Base-by-base conservation (phyloP, 2,888 invertebrate genomes). In the Nasonia oneida region DNA sequence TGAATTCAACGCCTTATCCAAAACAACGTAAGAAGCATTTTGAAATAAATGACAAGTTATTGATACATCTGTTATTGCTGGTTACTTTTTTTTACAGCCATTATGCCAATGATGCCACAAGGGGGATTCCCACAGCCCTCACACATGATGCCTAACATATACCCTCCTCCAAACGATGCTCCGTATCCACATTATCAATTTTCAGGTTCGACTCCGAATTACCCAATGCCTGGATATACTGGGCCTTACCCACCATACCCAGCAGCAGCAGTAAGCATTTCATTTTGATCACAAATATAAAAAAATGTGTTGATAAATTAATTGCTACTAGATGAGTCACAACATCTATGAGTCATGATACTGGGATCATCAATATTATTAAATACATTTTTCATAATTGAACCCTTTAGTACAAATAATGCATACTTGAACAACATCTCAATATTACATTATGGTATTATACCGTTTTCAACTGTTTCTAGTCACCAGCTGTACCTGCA, bases 1-100 rank as follows among this genome's bases (percentile, higher is more conserved):
- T 91, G 47, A 89, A 90, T 74, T 90, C 93, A 1, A 91, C 94
- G 5, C 95, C 95, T 57, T 96, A 96, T 90, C 95, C 95, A 50
- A 88, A 93, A 67, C 94, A 94, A 90, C 90, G 95, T 95, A 90
- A 94, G 93, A 92, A 78, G 3, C 50, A 85, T 80, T 80, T 71
- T 83, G 29, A 61, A 76, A 70, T 78, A 53, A 78, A 84, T 70
- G 47, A 47, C 50, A 81, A 78, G 74, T 42, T 12, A 70, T 14
- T 79, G 33, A 3, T 39, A n/a, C 12, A 47, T 33, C 2, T 47
- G 1, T 4, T 23, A 42, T 61, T 18, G 12, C 18, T 71, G 83
- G 73, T 81, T 23, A 64, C 53, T 37, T 57, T 71, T 39, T 70
- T 74, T 84, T 89, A 14, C 89, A 94, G 94, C 93, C 73, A 94